Percentiles rank a stretch among this genome's conserved stretches.
These are phyloP conservation scores for Akabosia matsudoensis DNA, from an alignment of 1,140 invertebrate genomes.

Conservation along the genomic window DNA sequence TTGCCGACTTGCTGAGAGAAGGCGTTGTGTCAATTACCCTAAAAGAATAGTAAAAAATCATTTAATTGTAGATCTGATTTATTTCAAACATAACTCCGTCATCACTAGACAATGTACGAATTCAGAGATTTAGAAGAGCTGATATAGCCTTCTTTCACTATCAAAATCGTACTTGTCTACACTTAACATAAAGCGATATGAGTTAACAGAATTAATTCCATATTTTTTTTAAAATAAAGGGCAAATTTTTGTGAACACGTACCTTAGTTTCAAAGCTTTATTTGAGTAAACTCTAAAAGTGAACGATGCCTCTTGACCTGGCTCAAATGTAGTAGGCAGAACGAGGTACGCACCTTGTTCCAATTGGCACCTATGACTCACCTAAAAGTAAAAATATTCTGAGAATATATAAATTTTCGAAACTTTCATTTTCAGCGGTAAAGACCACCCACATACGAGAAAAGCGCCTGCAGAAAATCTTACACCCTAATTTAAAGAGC, in stretches of 20 bases:
- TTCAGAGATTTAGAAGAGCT: too few relatives aligned
- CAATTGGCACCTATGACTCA: conserved; percentile 67
- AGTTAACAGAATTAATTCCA: too few relatives aligned
- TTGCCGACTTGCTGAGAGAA: conserved; percentile 66
- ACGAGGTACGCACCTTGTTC: conserved; percentile 80
- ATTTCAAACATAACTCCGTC: too few relatives aligned
- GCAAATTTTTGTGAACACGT: conserved; percentile 47
- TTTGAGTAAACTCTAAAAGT: conserved; percentile 76
- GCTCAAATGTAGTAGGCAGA: conserved; percentile 87
- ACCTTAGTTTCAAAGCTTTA: conserved; percentile 77
- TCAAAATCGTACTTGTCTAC: background rate
- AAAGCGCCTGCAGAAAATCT: background rate
- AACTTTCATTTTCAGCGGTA: too few relatives aligned
- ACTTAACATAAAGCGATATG: too few relatives aligned
- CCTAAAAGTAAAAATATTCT: conserved; percentile 48
- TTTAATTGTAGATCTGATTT: too few relatives aligned
- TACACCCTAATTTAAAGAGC: background rate
- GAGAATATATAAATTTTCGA: background rate
- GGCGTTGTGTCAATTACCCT: conserved; percentile 72
- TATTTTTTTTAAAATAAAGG: too few relatives aligned
- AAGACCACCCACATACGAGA: too few relatives aligned
- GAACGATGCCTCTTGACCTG: conserved; percentile 81
- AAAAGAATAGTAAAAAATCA: conserved; percentile 45
- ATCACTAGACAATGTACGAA: too few relatives aligned
- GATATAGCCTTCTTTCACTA: background rate